Evolutionary conservation across 2,888 invertebrate genomes (phyloP).

Genomic region (Epinotia demarniana): DNA sequence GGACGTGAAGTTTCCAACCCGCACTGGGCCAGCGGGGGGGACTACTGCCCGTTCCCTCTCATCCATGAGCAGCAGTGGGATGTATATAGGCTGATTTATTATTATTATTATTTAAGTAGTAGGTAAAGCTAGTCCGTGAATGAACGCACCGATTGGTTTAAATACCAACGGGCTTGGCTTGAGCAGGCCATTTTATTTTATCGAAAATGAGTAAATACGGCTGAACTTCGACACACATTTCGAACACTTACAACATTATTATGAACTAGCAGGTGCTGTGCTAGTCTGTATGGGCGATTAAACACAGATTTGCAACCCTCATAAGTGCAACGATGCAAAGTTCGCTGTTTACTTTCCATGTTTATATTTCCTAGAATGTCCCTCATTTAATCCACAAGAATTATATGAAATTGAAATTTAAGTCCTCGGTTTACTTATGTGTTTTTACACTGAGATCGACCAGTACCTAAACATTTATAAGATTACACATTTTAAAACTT

Average conservation of each 20-base stretch:
- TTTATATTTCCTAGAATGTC: constrained; percentile 10
- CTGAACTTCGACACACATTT: not conserved
- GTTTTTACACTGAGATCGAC: not conserved
- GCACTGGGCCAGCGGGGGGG: too few relatives aligned
- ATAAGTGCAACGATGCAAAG: constrained; percentile 70
- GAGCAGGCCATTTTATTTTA: too few relatives aligned
- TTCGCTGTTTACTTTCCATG: constrained; percentile 52
- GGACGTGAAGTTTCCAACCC: too few relatives aligned
- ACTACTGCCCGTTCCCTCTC: too few relatives aligned
- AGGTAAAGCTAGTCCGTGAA: too few relatives aligned
- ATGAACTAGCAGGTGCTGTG: constrained; percentile 83
- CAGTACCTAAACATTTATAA: not conserved
- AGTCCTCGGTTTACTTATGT: not conserved
- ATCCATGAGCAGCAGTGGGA: too few relatives aligned
- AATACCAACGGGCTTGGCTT: too few relatives aligned
- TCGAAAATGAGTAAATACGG: too few relatives aligned
- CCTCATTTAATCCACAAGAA: not conserved
- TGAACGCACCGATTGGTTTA: too few relatives aligned
- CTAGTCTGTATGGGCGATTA: constrained; percentile 80
- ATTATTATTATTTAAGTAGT: too few relatives aligned
- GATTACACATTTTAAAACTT: not conserved
- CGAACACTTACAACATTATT: constrained; percentile 81
- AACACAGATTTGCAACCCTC: constrained; percentile 79
- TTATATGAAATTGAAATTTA: not conserved
- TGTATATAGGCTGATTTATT: too few relatives aligned